These are phyloP conservation scores for Aplochiton taeniatus DNA, from an alignment of 2,797 vertebrate species.

Conservation along the genomic window DNA sequence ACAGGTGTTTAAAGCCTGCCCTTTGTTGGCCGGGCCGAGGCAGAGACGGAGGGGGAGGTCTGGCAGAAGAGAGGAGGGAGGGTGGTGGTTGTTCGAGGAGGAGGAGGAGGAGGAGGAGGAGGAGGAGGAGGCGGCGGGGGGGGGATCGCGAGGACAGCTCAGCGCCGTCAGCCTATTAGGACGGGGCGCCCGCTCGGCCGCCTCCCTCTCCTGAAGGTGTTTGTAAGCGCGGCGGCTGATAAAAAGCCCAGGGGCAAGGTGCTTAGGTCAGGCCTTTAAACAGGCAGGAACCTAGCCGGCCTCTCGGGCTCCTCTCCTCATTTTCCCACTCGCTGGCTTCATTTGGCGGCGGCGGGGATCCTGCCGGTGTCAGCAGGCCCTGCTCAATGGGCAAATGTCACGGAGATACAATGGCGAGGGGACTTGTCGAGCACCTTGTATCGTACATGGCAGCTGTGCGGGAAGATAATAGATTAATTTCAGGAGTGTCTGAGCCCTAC, in stretches of 20 bases:
- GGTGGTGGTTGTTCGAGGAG: conserved; percentile 33
- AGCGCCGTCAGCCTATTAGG: conserved; percentile 76
- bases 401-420: conserved; percentile 71
- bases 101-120: conserved; percentile 35
- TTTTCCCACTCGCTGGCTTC: conserved; percentile 74
- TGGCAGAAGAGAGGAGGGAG: conserved; percentile 18
- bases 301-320: conserved; percentile 72
- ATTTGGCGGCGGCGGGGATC: conserved; percentile 78
- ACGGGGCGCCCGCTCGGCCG: conserved; percentile 53
- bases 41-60: conserved; percentile 60
- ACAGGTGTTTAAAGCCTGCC: conserved; percentile 70
- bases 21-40: conserved; percentile 54
- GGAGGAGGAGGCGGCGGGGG: conserved; percentile 60
- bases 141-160: conserved; percentile 77
- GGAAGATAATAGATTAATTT: conserved; percentile 85
- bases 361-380: conserved; percentile 80
- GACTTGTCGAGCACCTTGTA: conserved; percentile 77
- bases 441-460: conserved; percentile 64
- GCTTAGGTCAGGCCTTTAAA: conserved; percentile 86
- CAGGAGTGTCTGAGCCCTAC: conserved; percentile 65
- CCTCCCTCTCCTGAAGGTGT: conserved; percentile 76
- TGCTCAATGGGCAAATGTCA: conserved; percentile 79
- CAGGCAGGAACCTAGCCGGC: conserved; percentile 78
- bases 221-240: conserved; percentile 78
- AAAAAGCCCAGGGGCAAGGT: conserved; percentile 78